A percentile compares a stretch with the other conserved stretches of the same genome.
These are phyloP conservation scores for Pteromalus puparum DNA, from an alignment of 1,140 invertebrate species.

Conservation along the genomic window DNA sequence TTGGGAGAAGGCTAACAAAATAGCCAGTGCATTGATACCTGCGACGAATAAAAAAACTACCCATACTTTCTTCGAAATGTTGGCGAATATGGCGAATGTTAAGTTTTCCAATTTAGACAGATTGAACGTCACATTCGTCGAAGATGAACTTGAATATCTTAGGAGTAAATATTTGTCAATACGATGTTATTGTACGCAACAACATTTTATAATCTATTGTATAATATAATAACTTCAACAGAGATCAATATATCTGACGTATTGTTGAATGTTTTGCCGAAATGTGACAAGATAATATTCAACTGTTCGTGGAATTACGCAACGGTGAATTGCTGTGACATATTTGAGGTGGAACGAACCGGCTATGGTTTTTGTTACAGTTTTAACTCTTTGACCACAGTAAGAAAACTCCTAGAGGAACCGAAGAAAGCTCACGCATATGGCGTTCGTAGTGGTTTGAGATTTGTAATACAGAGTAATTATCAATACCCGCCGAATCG, in stretches of 20 bases:
- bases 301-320: constrained; percentile 18
- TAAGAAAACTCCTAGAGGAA: not conserved
- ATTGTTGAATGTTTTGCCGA: not conserved
- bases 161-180: not conserved
- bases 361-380: constrained; percentile 9
- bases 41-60: not conserved
- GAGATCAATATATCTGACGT: constrained; percentile 15
- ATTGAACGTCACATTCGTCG: no score
- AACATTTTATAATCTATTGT: no score
- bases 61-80: not conserved
- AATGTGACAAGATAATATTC: not conserved
- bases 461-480: not conserved
- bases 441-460: constrained; percentile 5
- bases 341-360: constrained; percentile 21
- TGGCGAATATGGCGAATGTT: not conserved
- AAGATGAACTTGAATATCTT: not conserved
- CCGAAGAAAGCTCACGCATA: not conserved
- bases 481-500: not conserved
- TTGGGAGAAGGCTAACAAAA: not conserved
- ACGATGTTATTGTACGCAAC: not conserved
- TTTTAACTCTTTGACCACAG: constrained; percentile 11
- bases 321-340: constrained; percentile 2
- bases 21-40: not conserved
- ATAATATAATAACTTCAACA: not conserved
- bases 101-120: not conserved